Evolutionary conservation across 2,888 invertebrate species (phyloP).

Genomic region (Therioaphis trifolii): DNA sequence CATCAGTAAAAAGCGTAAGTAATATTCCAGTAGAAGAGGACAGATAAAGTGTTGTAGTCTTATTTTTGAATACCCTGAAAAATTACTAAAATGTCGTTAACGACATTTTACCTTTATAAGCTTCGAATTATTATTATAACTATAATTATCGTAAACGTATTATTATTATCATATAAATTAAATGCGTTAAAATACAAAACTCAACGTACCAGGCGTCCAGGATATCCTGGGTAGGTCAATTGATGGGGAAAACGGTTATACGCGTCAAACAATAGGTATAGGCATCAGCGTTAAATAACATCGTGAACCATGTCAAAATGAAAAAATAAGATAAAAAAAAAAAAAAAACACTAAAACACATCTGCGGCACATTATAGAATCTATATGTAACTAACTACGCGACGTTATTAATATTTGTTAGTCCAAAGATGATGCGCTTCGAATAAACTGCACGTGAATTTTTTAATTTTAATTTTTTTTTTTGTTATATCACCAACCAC

Average conservation of each 20-base stretch:
- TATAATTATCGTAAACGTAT: too few species aligned
- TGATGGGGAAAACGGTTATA: constrained; percentile 47
- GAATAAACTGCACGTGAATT: background rate
- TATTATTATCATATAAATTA: background rate
- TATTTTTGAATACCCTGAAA: too few species aligned
- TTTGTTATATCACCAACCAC: constrained; percentile 32
- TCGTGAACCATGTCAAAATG: constrained; percentile 26
- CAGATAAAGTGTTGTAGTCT: too few species aligned
- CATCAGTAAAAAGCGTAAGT: too few species aligned
- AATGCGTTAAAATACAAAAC: constrained; percentile 54
- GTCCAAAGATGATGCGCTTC: constrained; percentile 2
- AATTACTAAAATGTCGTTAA: too few species aligned
- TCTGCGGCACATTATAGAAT: background rate
- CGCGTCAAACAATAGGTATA: constrained; percentile 36
- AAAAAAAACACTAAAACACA: constrained; percentile 5
- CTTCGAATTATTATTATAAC: too few species aligned
- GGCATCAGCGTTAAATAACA: constrained; percentile 26
- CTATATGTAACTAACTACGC: constrained; percentile 1
- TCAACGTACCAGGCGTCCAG: constrained; percentile 57
- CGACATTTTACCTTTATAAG: too few species aligned
- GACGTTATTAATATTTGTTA: constrained; percentile 20
- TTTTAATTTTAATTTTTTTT: background rate
- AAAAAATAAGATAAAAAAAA: background rate
- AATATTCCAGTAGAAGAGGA: too few species aligned
- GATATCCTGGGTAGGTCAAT: constrained; percentile 56